These are phyloP conservation scores for Kradibia gibbosae DNA, from an alignment of 1,140 invertebrate species.

Conservation along the genomic window DNA sequence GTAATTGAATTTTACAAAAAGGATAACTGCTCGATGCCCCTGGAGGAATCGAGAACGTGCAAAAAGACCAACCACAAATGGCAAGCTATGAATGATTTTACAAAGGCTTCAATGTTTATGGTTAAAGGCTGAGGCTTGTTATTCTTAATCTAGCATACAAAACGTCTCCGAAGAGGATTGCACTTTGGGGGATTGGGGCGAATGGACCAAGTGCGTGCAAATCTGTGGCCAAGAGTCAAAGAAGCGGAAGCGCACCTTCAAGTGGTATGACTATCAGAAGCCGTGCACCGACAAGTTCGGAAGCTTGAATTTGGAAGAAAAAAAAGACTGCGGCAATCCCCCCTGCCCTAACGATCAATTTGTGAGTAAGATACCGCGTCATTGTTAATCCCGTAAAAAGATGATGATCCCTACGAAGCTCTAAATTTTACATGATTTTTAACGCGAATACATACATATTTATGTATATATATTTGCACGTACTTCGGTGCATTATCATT, in stretches of 20 bases:
- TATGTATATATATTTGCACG: too few species aligned
- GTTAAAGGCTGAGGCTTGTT: too few species aligned
- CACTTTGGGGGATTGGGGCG: conserved; percentile 80
- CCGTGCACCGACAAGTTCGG: conserved; percentile 56
- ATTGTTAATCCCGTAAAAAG: neutral
- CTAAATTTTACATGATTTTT: too few species aligned
- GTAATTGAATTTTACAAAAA: conserved; percentile 73
- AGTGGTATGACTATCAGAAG: conserved; percentile 58
- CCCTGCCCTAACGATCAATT: conserved; percentile 57
- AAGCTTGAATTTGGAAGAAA: conserved; percentile 54
- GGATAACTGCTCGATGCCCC: conserved; percentile 72
- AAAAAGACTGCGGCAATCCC: conserved; percentile 60
- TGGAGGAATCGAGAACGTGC: conserved; percentile 74
- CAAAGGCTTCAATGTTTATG: too few species aligned
- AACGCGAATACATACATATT: too few species aligned
- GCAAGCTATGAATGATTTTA: neutral
- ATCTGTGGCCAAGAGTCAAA: conserved; percentile 84
- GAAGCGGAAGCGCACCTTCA: conserved; percentile 76
- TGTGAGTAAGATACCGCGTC: neutral
- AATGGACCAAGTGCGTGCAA: conserved; percentile 84
- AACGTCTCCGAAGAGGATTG: conserved; percentile 68
- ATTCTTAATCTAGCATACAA: neutral
- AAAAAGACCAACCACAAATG: conserved; percentile 62
- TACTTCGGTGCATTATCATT: too few species aligned
- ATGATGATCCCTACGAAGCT: neutral